Conservation (phyloP, 2,888 invertebrate species). For the Biston betularia region DNA sequence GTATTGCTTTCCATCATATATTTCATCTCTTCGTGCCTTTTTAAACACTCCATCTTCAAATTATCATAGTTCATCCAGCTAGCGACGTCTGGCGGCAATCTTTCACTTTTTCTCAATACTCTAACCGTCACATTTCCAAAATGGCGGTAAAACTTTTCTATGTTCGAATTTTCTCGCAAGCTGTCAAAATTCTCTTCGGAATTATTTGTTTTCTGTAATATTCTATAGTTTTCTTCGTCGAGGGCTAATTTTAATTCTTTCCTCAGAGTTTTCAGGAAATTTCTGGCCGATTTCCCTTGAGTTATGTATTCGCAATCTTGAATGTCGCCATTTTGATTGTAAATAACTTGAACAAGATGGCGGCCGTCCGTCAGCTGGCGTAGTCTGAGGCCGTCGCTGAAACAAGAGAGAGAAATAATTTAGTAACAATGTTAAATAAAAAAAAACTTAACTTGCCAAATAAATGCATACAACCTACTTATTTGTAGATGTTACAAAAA, state of each 20-base stretch:
- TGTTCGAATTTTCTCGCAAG: conserved; percentile 45
- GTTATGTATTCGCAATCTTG: conserved; percentile 89
- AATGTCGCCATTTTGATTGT: conserved; percentile 85
- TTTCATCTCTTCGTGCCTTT: conserved; percentile 72
- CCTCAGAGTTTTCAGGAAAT: conserved; percentile 87
- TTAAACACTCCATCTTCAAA: conserved; percentile 85
- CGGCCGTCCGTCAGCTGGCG: conserved; percentile 89
- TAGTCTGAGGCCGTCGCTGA: conserved; percentile 85
- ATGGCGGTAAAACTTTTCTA: conserved; percentile 73
- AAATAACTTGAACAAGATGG: conserved; percentile 89
- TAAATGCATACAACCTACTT: too few relatives aligned
- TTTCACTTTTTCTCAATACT: conserved; percentile 77
- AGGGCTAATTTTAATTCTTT: conserved; percentile 83
- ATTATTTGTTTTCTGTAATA: conserved; percentile 58
- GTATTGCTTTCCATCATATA: conserved; percentile 72
- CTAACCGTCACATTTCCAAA: conserved; percentile 85
- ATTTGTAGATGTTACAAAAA: too few relatives aligned
- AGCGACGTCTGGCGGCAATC: conserved; percentile 80
- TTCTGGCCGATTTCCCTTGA: conserved; percentile 81
- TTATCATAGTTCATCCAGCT: conserved; percentile 87
- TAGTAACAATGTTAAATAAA: conserved; percentile 4
- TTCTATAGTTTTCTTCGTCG: conserved; percentile 70
- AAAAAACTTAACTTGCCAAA: too few relatives aligned
- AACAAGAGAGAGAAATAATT: conserved; percentile 60
- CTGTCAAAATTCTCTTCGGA: conserved; percentile 45